These are phyloP conservation scores for Mystacides longicornis DNA, from an alignment of 2,888 invertebrate species.

Conservation along the genomic window DNA sequence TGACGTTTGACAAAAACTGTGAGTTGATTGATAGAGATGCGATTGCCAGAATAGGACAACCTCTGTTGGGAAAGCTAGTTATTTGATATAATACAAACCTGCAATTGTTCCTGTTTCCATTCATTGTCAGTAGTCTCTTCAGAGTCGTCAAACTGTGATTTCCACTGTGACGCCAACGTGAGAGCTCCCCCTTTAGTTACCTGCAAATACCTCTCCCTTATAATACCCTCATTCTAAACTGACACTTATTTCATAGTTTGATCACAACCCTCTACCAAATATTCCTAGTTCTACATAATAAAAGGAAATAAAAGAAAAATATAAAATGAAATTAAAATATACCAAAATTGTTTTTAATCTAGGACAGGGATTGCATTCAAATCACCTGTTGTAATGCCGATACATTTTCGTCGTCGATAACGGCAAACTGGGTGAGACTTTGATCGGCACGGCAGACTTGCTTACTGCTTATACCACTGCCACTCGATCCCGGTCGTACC, in stretches of 20 bases:
- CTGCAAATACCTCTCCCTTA: no score
- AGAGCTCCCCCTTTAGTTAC: slow-evolving; percentile 83
- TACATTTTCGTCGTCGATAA: slow-evolving; percentile 89
- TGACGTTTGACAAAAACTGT: no score
- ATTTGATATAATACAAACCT: slow-evolving; percentile 33
- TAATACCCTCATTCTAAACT: no score
- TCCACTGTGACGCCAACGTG: slow-evolving; percentile 90
- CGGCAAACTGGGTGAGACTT: slow-evolving; percentile 82
- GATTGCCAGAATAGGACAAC: no score
- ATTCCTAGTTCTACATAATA: no score
- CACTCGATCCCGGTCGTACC: slow-evolving; percentile 24
- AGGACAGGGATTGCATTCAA: background rate
- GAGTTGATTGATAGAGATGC: no score
- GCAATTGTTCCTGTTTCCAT: slow-evolving; percentile 73
- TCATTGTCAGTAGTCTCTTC: slow-evolving; percentile 92
- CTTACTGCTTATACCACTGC: slow-evolving; percentile 27
- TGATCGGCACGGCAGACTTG: slow-evolving; percentile 58
- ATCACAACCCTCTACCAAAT: no score
- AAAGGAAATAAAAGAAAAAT: no score
- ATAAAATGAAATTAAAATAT: no score
- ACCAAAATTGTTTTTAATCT: no score
- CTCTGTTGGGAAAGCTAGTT: no score
- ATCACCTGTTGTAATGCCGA: slow-evolving; percentile 73
- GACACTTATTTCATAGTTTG: no score
- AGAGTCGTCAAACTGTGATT: slow-evolving; percentile 92